Base-by-base conservation (phyloP, 2,888 invertebrate species). In the Tethea ocularis region DNA sequence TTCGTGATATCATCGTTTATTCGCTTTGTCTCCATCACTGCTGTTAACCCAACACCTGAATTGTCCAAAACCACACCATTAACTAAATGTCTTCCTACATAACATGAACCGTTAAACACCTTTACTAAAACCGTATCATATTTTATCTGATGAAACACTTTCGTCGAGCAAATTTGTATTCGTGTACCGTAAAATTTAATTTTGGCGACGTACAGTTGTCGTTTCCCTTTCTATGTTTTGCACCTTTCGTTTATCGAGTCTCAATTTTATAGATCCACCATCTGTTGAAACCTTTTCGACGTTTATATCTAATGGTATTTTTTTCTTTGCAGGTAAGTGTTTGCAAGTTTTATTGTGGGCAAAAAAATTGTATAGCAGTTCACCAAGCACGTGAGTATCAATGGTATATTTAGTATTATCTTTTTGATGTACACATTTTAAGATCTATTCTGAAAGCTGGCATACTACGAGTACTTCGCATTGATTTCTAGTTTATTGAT, bases 201-300 rank as follows among this genome's bases (percentile, higher is more conserved):
- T 46, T 68, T 76, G 74, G 73, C 69, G 71, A 72, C 75, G 71
- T 77, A 84, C 84, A 86, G 83, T 86, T 83, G 85, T 72, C 69
- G 80, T 81, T 86, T 85, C 83, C 80, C 83, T 83, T 83, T 83
- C 83, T 74, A 76, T 77, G 71, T 79, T 81, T 82, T 84, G 87
- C 87, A 88, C 87, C 87, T 88, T 87, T 87, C 82, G 70, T 69
- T 77, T 83, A 75, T 78, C 74, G 76, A 74, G n/a, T n/a, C 77
- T 77, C 78, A 77, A 82, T 80, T 82, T 84, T 77, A 84, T 84
- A 82, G 80, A 81, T 83, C 75, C 68, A 78, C 79, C 87, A 85
- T 84, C 85, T 87, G 87, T 75, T 80, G 75, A 82, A 84, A 84
- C 84, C 84, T 87, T 86, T 85, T 78, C 77, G 82, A 82, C 75